phyloP scores from a whole-genome alignment of 2,113 vertebrate species.

The Ochotona princeps region DNA sequence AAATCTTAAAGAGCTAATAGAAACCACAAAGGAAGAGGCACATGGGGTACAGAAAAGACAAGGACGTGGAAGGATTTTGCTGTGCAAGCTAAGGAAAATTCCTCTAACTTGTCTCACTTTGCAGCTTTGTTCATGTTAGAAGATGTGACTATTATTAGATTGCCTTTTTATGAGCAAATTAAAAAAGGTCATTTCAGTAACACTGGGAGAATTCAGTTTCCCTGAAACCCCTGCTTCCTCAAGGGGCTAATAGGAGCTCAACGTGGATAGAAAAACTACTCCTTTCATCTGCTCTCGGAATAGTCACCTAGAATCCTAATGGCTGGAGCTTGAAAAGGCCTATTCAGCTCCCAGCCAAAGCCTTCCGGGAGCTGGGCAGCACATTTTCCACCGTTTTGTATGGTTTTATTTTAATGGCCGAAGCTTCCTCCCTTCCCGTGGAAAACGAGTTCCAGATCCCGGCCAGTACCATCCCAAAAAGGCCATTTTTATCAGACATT shows the following conservation, averaged over 20 bases:
- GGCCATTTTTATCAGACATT: slow-evolving; percentile 54
- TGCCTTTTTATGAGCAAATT: slow-evolving; percentile 72
- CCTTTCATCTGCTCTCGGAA: slow-evolving; percentile 71
- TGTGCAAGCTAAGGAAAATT: slow-evolving; percentile 53
- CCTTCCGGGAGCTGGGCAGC: slow-evolving; percentile 59
- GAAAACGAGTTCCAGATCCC: slow-evolving; percentile 57
- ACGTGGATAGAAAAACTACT: slow-evolving; percentile 62
- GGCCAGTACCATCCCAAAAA: slow-evolving; percentile 50
- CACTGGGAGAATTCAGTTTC: slow-evolving; percentile 68
- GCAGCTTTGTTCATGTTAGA: slow-evolving; percentile 68
- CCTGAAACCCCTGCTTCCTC: slow-evolving; percentile 67
- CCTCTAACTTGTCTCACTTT: slow-evolving; percentile 56
- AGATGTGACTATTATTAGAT: slow-evolving; percentile 68
- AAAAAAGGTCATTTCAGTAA: slow-evolving; percentile 75
- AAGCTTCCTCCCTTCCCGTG: slow-evolving; percentile 15
- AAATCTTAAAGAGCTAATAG: slow-evolving; percentile 74
- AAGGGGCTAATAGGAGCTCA: slow-evolving; percentile 68
- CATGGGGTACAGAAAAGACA: slow-evolving; percentile 57
- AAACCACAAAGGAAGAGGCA: slow-evolving; percentile 1
- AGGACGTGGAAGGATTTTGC: slow-evolving; percentile 66
- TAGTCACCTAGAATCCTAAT: slow-evolving; percentile 67
- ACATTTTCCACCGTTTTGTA: slow-evolving; percentile 68
- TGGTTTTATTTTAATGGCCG: slow-evolving; percentile 70
- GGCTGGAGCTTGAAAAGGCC: slow-evolving; percentile 73
- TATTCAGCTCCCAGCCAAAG: slow-evolving; percentile 51